Evolutionary conservation across 2,797 vertebrate species (phyloP).

Genomic region (Pelochelys cantorii): DNA sequence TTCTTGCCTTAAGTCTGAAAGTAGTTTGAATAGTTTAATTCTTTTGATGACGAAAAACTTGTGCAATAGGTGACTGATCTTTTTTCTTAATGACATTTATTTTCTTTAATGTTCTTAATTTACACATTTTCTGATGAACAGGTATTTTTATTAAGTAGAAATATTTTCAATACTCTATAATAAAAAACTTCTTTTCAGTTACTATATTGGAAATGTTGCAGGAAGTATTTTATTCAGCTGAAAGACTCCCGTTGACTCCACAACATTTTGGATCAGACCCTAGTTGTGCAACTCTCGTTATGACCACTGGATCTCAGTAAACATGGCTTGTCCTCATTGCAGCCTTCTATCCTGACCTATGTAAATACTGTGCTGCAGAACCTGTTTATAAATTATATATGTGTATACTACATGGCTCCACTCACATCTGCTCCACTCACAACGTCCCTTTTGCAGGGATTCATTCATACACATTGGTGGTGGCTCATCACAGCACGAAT

Average conservation of each 20-base stretch:
- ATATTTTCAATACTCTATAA: not conserved
- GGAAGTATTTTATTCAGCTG: not conserved
- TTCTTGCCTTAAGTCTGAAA: slow-evolving; percentile 23
- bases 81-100: not conserved
- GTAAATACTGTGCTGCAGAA: not conserved
- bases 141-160: not conserved
- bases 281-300: not conserved
- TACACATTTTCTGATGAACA: not conserved
- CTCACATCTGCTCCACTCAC: not conserved
- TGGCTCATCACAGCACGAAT: not conserved
- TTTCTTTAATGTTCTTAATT: not conserved
- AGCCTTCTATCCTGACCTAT: not conserved
- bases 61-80: not conserved
- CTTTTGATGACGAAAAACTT: slow-evolving; percentile 5
- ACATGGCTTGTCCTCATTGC: not conserved
- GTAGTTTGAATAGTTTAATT: not conserved
- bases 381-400: not conserved
- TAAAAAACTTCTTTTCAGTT: not conserved
- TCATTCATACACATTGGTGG: not conserved
- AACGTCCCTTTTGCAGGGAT: not conserved
- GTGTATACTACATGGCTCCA: not conserved
- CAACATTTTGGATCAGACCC: not conserved
- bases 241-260: not conserved
- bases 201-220: not conserved
- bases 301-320: not conserved